Percentiles rank a stretch among this genome's conserved stretches.
Evolutionary conservation across 2,797 vertebrate genomes (phyloP).

Genomic region (Zalophus californianus): DNA sequence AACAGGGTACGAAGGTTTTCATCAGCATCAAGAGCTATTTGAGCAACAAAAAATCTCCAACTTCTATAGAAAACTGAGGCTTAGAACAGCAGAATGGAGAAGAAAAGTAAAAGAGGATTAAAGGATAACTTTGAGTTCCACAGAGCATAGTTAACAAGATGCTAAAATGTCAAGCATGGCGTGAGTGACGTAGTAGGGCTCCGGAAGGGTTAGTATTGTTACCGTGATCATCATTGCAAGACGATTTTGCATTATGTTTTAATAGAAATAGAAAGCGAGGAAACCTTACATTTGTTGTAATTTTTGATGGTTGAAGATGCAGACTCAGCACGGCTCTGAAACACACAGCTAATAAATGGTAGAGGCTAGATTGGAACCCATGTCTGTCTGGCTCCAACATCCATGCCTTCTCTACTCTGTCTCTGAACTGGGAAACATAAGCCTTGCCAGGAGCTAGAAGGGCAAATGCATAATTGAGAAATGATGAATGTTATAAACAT

Average conservation of each 20-base stretch:
- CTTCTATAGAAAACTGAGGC: background rate
- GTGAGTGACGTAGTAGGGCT: background rate
- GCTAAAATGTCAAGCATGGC: background rate
- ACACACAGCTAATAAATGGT: background rate
- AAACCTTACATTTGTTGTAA: background rate
- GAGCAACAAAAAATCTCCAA: conserved; percentile 25
- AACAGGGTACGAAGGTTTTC: background rate
- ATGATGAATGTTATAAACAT: background rate
- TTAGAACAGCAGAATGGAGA: background rate
- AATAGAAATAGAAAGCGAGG: background rate
- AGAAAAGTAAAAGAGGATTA: background rate
- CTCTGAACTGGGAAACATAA: background rate
- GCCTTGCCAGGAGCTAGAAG: background rate
- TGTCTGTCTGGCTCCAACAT: background rate
- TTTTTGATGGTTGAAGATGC: background rate
- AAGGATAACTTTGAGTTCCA: background rate
- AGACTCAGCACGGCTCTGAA: background rate
- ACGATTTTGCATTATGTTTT: background rate
- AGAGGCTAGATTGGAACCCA: background rate
- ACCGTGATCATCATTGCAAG: background rate
- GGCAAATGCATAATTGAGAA: background rate
- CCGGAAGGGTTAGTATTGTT: background rate
- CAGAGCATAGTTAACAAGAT: background rate
- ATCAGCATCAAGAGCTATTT: background rate
- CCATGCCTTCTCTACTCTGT: background rate